These are phyloP conservation scores for Apamea epomidion DNA, from an alignment of 2,888 invertebrate genomes.

Conservation along the genomic window DNA sequence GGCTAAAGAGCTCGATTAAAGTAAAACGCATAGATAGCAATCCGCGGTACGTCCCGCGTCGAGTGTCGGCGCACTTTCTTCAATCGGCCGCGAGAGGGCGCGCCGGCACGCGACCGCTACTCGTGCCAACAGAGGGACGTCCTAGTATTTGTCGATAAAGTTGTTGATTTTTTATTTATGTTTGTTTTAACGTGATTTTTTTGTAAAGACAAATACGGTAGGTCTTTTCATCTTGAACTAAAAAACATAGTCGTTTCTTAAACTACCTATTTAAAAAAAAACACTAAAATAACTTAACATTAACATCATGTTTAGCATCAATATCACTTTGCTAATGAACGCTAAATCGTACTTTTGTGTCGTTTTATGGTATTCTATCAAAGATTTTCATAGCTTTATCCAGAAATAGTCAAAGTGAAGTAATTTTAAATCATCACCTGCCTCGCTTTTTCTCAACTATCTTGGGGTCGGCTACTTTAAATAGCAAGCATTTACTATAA, in stretches of 20 bases:
- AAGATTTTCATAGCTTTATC: neutral
- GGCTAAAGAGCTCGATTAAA: constrained; percentile 68
- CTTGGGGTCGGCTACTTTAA: too few relatives aligned
- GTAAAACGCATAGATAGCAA: constrained; percentile 75
- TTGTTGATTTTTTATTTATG: neutral
- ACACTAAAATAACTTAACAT: neutral
- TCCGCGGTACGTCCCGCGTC: constrained; percentile 65
- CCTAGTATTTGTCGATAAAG: constrained; percentile 52
- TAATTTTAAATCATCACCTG: neutral
- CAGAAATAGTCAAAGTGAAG: neutral
- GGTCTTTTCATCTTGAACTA: neutral
- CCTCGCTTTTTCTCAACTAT: too few relatives aligned
- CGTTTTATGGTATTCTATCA: neutral
- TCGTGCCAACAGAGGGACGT: constrained; percentile 75
- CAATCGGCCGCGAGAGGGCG: constrained; percentile 77
- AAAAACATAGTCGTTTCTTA: neutral
- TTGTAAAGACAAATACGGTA: too few relatives aligned
- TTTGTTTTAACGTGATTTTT: neutral
- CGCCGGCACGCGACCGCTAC: constrained; percentile 88
- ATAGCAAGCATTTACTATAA: neutral
- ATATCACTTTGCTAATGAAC: neutral
- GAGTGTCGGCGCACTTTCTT: constrained; percentile 78
- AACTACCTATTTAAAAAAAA: neutral
- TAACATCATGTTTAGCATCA: neutral
- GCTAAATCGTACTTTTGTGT: neutral